Evolutionary conservation across 2,797 vertebrate genomes (phyloP).

Genomic region (Enteromius unitaeniatus): DNA sequence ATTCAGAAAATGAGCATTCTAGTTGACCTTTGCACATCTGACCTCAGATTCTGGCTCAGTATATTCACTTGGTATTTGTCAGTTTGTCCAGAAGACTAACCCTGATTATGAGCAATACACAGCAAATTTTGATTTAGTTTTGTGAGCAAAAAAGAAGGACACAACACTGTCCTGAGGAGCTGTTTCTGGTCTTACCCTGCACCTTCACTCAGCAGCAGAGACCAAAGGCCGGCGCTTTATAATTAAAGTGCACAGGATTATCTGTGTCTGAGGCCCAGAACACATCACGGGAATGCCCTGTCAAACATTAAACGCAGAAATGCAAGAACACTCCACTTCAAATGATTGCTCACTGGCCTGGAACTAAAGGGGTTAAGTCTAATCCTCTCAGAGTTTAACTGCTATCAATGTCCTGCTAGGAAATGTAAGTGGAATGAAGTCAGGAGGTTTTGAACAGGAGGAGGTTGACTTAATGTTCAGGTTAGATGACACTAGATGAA

Average conservation of each 20-base stretch:
- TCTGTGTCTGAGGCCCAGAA: conserved; percentile 61
- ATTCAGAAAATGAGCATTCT: too few species aligned
- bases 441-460: conserved; percentile 35
- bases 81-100: neutral
- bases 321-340: conserved; percentile 67
- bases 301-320: conserved; percentile 67
- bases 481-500: neutral
- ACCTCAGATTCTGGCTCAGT: neutral
- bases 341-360: conserved; percentile 72
- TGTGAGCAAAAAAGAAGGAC: conserved; percentile 55
- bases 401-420: conserved; percentile 57
- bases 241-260: conserved; percentile 79
- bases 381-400: conserved; percentile 67
- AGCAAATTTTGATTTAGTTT: neutral
- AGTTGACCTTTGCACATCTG: neutral
- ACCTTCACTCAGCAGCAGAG: conserved; percentile 66
- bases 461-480: conserved; percentile 2
- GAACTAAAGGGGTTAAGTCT: conserved; percentile 70
- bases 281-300: conserved; percentile 72
- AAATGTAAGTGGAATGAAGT: conserved; percentile 33
- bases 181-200: conserved; percentile 68
- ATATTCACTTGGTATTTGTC: neutral
- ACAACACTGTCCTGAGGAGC: conserved; percentile 61
- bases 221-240: conserved; percentile 73
- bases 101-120: neutral